Percentiles rank a stretch among this genome's conserved stretches.
These are phyloP conservation scores for Tychaedon coryphoeus DNA, from an alignment of 2,113 vertebrate species.

Conservation along the genomic window DNA sequence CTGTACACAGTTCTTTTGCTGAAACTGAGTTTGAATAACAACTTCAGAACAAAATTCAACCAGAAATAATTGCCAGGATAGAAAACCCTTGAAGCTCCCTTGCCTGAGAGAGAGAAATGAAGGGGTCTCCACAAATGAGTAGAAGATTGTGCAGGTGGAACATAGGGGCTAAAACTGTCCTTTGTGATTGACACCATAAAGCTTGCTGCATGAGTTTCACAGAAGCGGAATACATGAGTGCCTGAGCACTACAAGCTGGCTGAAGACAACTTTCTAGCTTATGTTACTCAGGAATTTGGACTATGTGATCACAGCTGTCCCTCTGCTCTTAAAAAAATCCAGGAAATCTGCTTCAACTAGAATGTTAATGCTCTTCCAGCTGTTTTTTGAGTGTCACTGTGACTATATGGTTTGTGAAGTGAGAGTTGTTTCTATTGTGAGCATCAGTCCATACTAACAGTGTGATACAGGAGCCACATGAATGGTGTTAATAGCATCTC, in stretches of 20 bases:
- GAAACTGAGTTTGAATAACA: neutral
- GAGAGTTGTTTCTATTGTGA: neutral
- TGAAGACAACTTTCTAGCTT: neutral
- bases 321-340: neutral
- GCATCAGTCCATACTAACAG: neutral
- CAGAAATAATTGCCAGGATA: neutral
- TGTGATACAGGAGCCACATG: neutral
- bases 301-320: neutral
- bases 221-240: neutral
- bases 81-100: neutral
- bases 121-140: neutral
- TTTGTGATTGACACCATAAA: neutral
- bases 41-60: neutral
- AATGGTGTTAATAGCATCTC: neutral
- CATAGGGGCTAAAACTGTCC: neutral
- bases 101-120: neutral
- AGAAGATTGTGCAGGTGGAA: neutral
- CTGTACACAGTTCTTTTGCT: neutral
- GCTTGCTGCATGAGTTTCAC: neutral
- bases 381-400: neutral
- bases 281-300: neutral
- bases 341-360: neutral
- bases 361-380: neutral
- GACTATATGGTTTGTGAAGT: neutral
- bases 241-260: neutral